phyloP scores from a whole-genome alignment of 2,888 invertebrate species.

The Hyles lineata region DNA sequence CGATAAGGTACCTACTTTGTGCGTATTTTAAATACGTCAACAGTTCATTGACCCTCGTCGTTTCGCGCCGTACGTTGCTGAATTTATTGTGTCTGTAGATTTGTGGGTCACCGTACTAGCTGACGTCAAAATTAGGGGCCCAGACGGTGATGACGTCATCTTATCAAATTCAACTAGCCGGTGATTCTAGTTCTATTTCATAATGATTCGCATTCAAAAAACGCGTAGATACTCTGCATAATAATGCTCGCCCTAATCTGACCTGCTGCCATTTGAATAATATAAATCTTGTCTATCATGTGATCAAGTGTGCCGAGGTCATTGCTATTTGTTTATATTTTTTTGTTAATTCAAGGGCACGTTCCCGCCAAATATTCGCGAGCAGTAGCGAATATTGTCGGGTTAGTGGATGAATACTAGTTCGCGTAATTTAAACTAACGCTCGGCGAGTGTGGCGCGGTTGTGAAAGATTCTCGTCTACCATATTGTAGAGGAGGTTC shows the following conservation, averaged over 20 bases:
- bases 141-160: constrained; percentile 77
- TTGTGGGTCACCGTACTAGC: constrained; percentile 82
- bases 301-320: constrained; percentile 80
- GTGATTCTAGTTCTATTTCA: constrained; percentile 77
- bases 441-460: constrained; percentile 45
- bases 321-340: constrained; percentile 75
- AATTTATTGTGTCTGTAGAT: constrained; percentile 84
- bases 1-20: constrained; percentile 79
- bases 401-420: constrained; percentile 31
- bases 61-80: constrained; percentile 78
- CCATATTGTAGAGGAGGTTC: constrained; percentile 68
- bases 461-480: constrained; percentile 59
- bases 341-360: constrained; percentile 79
- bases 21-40: constrained; percentile 83
- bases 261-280: constrained; percentile 71
- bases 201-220: constrained; percentile 66
- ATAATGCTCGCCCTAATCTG: constrained; percentile 79
- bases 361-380: constrained; percentile 37
- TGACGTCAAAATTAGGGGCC: constrained; percentile 78
- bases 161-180: constrained; percentile 71
- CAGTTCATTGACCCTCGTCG: constrained; percentile 79
- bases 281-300: constrained; percentile 70
- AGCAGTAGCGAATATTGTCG: constrained; percentile 43
- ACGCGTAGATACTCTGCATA: constrained; percentile 68
- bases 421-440: constrained; percentile 25